Conservation (phyloP, 2,113 vertebrate genomes). For the Triplophysa tibetana region DNA sequence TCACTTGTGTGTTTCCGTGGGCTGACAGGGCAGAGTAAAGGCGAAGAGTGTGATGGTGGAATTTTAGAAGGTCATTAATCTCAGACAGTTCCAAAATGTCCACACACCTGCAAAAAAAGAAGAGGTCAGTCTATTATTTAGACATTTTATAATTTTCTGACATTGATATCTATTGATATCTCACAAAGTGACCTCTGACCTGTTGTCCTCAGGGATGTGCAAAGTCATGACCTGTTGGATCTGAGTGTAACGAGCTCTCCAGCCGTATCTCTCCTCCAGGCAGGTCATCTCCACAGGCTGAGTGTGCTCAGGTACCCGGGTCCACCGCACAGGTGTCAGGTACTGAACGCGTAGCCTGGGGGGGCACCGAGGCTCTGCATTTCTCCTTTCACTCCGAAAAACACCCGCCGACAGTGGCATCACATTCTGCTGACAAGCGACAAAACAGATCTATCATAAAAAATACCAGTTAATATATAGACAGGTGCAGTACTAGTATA, state of each 20-base stretch:
- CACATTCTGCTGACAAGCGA: constrained; percentile 75
- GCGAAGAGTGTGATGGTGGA: constrained; percentile 87
- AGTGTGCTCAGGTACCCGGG: constrained; percentile 82
- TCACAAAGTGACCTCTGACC: constrained; percentile 62
- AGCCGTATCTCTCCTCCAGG: constrained; percentile 84
- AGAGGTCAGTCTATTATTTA: neutral
- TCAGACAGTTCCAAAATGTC: constrained; percentile 93
- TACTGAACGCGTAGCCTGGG: constrained; percentile 88
- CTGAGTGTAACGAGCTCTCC: constrained; percentile 84
- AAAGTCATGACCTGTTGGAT: constrained; percentile 88
- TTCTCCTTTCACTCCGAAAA: constrained; percentile 87
- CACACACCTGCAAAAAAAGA: constrained; percentile 77
- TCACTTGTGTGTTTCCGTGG: constrained; percentile 87
- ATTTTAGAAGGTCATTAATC: constrained; percentile 82
- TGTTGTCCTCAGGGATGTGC: constrained; percentile 93
- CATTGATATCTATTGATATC: neutral
- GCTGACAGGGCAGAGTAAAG: constrained; percentile 90
- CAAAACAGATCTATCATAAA: neutral
- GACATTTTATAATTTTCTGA: neutral
- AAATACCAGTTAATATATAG: neutral
- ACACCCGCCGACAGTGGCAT: constrained; percentile 91
- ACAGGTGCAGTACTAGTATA: neutral
- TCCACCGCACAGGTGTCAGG: constrained; percentile 83
- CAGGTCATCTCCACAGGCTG: constrained; percentile 79
- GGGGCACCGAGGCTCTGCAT: constrained; percentile 84